Evolutionary conservation across 2,797 vertebrate species (phyloP).

Genomic region (Darevskia nairensis): DNA sequence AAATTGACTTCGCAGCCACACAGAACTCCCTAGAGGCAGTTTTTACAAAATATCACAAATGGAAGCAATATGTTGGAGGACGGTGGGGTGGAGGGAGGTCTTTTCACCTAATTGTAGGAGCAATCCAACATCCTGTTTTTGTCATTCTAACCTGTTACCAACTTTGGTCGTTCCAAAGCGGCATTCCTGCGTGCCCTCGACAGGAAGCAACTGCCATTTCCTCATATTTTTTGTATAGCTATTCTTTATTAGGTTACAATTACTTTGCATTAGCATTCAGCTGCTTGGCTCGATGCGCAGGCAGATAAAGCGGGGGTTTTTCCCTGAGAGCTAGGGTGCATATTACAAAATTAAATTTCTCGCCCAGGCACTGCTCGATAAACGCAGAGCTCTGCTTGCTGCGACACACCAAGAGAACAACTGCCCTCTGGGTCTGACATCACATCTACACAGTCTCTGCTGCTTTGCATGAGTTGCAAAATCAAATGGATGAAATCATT

Average conservation of each 20-base stretch:
- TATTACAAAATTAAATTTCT: conserved; percentile 62
- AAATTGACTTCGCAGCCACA: conserved; percentile 53
- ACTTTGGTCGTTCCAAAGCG: conserved; percentile 69
- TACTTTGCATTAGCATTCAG: conserved; percentile 73
- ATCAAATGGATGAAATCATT: conserved; percentile 64
- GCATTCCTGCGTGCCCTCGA: conserved; percentile 72
- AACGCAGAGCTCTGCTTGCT: conserved; percentile 47
- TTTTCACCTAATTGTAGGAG: conserved; percentile 48
- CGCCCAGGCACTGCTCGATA: conserved; percentile 65
- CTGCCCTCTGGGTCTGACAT: neutral
- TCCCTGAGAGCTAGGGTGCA: conserved; percentile 73
- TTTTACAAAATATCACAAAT: conserved; percentile 40
- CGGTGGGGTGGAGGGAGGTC: conserved; percentile 41
- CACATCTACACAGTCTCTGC: conserved; percentile 4
- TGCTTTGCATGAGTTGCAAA: conserved; percentile 58
- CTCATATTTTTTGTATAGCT: conserved; percentile 76
- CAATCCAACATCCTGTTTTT: conserved; percentile 80
- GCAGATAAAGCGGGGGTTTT: conserved; percentile 52
- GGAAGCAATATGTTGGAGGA: conserved; percentile 25
- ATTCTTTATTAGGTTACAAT: conserved; percentile 79
- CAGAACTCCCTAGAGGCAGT: conserved; percentile 65
- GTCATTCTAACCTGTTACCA: conserved; percentile 67
- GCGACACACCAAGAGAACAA: neutral
- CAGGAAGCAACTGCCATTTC: conserved; percentile 84
- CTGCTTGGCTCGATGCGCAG: conserved; percentile 64